phyloP scores from a whole-genome alignment of 2,113 vertebrate genomes.

The Vicugna pacos region DNA sequence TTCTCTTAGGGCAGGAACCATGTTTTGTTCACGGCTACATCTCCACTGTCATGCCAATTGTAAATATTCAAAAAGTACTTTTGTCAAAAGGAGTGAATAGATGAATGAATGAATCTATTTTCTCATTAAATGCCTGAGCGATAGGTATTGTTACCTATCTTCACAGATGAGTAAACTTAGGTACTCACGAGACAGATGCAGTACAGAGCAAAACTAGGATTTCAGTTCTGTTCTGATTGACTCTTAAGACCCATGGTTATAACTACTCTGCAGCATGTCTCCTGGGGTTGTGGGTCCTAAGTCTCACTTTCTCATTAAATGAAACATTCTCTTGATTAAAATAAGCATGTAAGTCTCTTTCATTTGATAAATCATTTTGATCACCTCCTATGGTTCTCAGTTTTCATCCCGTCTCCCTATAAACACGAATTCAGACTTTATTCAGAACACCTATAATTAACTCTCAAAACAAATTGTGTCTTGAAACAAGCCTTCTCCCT shows the following conservation, averaged over 20 bases:
- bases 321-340: conserved; percentile 32
- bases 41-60: conserved; percentile 1
- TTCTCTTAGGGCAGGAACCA: conserved; percentile 25
- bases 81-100: conserved; percentile 49
- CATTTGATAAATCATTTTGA: not conserved
- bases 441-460: not conserved
- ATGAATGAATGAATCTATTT: conserved; percentile 50
- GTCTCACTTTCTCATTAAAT: not conserved
- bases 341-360: conserved; percentile 4
- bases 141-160: conserved; percentile 19
- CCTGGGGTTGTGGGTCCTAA: not conserved
- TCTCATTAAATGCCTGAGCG: conserved; percentile 34
- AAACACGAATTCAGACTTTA: not conserved
- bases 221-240: conserved; percentile 53
- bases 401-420: not conserved
- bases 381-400: not conserved
- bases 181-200: not conserved
- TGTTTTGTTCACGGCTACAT: not conserved
- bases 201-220: not conserved
- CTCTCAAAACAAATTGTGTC: not conserved
- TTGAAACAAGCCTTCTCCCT: not conserved
- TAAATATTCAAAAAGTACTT: conserved; percentile 67
- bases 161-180: conserved; percentile 46
- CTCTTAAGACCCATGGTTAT: not conserved
- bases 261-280: not conserved